Conservation (phyloP, 1,140 invertebrate species). For the Ectropis grisescens region DNA sequence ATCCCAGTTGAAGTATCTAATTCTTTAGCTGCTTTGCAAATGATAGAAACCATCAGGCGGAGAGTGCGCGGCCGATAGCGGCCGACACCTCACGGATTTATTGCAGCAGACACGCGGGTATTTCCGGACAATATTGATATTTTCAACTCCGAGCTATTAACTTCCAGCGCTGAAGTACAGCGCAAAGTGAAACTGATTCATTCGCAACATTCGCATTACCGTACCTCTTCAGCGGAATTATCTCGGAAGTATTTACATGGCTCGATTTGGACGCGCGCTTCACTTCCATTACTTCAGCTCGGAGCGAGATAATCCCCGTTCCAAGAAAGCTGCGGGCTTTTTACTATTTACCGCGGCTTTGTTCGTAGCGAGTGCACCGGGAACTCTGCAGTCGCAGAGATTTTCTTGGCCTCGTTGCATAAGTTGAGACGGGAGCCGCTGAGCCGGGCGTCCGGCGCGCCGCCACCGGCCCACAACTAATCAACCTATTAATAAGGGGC, state of each 20-base stretch:
- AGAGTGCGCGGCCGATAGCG: slow-evolving; percentile 51
- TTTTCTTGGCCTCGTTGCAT: slow-evolving; percentile 35
- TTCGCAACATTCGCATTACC: slow-evolving; percentile 19
- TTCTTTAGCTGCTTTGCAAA: slow-evolving; percentile 58
- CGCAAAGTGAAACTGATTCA: slow-evolving; percentile 36
- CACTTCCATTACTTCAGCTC: not conserved
- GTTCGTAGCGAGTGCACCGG: slow-evolving; percentile 12
- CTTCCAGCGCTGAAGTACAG: slow-evolving; percentile 52
- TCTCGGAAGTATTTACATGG: slow-evolving; percentile 7
- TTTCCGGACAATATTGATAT: slow-evolving; percentile 60
- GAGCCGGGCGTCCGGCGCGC: slow-evolving; percentile 14
- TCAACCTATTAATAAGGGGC: slow-evolving; percentile 67
- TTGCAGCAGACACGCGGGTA: slow-evolving; percentile 43
- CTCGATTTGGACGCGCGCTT: not conserved
- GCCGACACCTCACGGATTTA: slow-evolving; percentile 63
- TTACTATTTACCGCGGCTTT: slow-evolving; percentile 9
- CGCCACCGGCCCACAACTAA: slow-evolving; percentile 48
- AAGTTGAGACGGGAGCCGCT: slow-evolving; percentile 12
- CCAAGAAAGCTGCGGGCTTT: slow-evolving; percentile 1
- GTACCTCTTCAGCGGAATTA: slow-evolving; percentile 22
- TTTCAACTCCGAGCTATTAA: slow-evolving; percentile 54
- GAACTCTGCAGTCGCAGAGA: slow-evolving; percentile 15
- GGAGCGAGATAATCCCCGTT: too few relatives aligned
- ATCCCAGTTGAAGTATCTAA: too few relatives aligned
- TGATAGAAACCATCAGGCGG: slow-evolving; percentile 60